Conservation (phyloP, 2,113 vertebrate species). For the Brienomyrus brachyistius region DNA sequence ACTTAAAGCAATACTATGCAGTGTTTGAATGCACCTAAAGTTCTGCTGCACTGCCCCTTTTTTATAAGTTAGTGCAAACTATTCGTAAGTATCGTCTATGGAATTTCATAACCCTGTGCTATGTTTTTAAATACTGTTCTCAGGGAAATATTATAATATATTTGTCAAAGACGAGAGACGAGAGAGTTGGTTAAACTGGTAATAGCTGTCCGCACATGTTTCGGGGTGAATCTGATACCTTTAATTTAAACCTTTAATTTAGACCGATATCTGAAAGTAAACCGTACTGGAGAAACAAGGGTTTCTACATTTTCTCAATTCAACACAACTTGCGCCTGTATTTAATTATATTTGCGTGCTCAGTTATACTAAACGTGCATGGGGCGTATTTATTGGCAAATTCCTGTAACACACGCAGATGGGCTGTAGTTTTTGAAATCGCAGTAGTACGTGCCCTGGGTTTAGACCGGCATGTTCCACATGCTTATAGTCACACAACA, state of each 20-base stretch:
- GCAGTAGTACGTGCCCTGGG: background rate
- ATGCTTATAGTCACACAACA: background rate
- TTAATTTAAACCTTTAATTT: conserved; percentile 36
- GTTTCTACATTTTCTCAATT: background rate
- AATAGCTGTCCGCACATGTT: conserved; percentile 26
- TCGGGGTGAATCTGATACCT: conserved; percentile 29
- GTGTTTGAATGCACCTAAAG: background rate
- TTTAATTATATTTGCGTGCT: background rate
- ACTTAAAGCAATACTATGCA: background rate
- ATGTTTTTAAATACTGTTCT: conserved; percentile 28
- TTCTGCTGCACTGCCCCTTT: background rate
- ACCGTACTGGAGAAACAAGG: conserved; percentile 17
- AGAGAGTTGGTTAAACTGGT: conserved; percentile 17
- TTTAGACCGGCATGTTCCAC: background rate
- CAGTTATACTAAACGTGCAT: background rate
- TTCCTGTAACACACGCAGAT: background rate
- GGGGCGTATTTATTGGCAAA: background rate
- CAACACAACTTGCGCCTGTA: background rate
- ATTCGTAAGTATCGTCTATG: background rate
- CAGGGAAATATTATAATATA: conserved; percentile 27
- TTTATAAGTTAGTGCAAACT: background rate
- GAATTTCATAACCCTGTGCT: conserved; percentile 7
- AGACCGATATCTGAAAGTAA: conserved; percentile 20
- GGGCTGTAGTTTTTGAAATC: background rate
- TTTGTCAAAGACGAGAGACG: conserved; percentile 22